Conservation (phyloP, 2,888 invertebrate genomes). For the Drosophila anceps region DNA sequence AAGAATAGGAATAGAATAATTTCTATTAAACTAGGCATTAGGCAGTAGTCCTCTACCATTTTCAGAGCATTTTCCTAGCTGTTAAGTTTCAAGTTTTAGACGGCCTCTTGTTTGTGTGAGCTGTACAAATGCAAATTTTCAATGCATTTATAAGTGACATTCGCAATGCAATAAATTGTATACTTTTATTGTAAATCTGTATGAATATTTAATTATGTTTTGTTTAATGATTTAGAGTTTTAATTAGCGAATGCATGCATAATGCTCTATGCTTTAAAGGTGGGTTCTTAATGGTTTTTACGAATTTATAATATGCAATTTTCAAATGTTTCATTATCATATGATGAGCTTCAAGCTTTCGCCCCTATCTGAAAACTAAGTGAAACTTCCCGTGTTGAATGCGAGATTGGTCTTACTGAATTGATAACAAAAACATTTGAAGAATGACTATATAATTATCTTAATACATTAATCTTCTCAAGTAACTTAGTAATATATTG, state of each 20-base stretch:
- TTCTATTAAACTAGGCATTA: slow-evolving; percentile 52
- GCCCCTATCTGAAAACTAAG: slow-evolving; percentile 78
- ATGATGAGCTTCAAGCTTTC: slow-evolving; percentile 68
- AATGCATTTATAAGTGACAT: slow-evolving; percentile 75
- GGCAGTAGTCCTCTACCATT: slow-evolving; percentile 49
- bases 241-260: neutral
- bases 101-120: slow-evolving; percentile 16
- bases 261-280: slow-evolving; percentile 21
- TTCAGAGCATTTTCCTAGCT: slow-evolving; percentile 54
- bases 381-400: slow-evolving; percentile 79
- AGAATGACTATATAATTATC: neutral
- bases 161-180: slow-evolving; percentile 75
- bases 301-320: neutral
- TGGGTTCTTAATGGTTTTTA: slow-evolving; percentile 29
- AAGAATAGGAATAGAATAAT: slow-evolving; percentile 74
- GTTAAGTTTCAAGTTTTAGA: slow-evolving; percentile 56
- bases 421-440: slow-evolving; percentile 23
- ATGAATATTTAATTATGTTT: slow-evolving; percentile 9
- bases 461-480: neutral
- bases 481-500: neutral
- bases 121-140: slow-evolving; percentile 64
- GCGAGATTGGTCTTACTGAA: slow-evolving; percentile 83
- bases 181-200: slow-evolving; percentile 66
- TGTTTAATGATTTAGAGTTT: slow-evolving; percentile 9
- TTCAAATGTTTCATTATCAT: slow-evolving; percentile 30